Percentiles rank a stretch among this genome's conserved stretches.
phyloP scores from a whole-genome alignment of 2,888 invertebrate genomes.

The Macrophya annulata region DNA sequence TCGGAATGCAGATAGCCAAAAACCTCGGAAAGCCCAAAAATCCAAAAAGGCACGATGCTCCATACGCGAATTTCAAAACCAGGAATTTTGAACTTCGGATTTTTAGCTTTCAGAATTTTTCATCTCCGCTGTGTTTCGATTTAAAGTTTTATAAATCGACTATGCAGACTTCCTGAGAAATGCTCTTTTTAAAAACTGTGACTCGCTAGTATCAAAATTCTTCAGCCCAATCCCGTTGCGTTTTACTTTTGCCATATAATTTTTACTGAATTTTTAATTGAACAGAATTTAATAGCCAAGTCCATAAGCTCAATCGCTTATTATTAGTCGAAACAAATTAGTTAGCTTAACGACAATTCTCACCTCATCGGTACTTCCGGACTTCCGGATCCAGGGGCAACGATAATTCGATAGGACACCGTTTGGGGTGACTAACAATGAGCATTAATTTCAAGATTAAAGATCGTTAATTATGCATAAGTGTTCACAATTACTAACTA shows the following conservation, averaged over 20 bases:
- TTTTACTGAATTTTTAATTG: not conserved
- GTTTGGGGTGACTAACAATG: not conserved
- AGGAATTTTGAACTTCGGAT: too few species aligned
- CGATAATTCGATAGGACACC: not conserved
- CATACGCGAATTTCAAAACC: too few species aligned
- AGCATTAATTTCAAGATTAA: not conserved
- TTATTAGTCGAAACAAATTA: not conserved
- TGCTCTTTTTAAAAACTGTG: too few species aligned
- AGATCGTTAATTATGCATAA: slow-evolving; percentile 15
- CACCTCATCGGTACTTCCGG: slow-evolving; percentile 24
- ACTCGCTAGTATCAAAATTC: too few species aligned
- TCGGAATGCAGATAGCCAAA: too few species aligned
- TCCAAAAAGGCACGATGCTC: too few species aligned
- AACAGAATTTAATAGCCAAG: not conserved
- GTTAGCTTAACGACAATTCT: not conserved
- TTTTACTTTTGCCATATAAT: not conserved
- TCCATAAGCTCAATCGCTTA: not conserved
- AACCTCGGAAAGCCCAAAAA: too few species aligned
- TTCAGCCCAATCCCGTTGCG: too few species aligned
- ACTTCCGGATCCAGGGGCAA: not conserved
- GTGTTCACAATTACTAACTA: not conserved
- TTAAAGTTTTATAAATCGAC: too few species aligned
- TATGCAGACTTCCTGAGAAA: too few species aligned
- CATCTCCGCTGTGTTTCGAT: too few species aligned
- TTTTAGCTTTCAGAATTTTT: too few species aligned